Base-by-base conservation (phyloP, 2,888 invertebrate species). In the Drosophila buzzatii region DNA sequence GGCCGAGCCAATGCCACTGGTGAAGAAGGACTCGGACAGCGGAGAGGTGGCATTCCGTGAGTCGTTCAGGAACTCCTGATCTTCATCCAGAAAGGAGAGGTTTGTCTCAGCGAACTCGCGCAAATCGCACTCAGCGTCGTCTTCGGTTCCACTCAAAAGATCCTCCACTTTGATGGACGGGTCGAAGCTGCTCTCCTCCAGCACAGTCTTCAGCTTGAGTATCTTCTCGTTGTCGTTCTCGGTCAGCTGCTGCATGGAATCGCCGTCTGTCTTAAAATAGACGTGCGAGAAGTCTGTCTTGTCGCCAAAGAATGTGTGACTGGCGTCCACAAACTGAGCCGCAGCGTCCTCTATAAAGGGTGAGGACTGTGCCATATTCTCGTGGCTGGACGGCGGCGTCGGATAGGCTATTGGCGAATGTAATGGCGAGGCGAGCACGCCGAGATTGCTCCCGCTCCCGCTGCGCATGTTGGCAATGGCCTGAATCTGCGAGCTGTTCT, bases 321-420 rank as follows among this genome's bases (percentile, higher is more conserved):
- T 91, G 27, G 89, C 90, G 57, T 93, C 93, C 41, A 91, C 90
- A 74, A 92, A 92, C 70, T 87, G 90, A 4, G 81, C 90, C 1
- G 82, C 90, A 3, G 91, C 91, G 64, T 93, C 93, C 66, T 93
- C 93, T 3, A 93, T 90, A 61, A 92, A 93, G 12, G 93, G 93
- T 5, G 93, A 93, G n/a, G 92, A 92, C 74, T 92, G 92, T 1
- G 93, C 90, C 33, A 93, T 91, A 27, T 97, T 97, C 93, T 97
- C 97, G 84, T 97, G 97, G 82, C 97, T 97, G 1, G 97, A 97
- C 6, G 97, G 97, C 27, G 97, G 97, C 10, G 97, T 97, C 3
- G 97, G 97, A 91, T 97, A 97, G 27, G 96, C 95, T 85, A 97
- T 94, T 0, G 96, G 96, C 35, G 95, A 95, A 76, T 95, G 95